A percentile compares a stretch with the other conserved stretches of the same genome.
These are phyloP conservation scores for Hippocampus comes DNA, from an alignment of 2,113 vertebrate species.

Conservation along the genomic window DNA sequence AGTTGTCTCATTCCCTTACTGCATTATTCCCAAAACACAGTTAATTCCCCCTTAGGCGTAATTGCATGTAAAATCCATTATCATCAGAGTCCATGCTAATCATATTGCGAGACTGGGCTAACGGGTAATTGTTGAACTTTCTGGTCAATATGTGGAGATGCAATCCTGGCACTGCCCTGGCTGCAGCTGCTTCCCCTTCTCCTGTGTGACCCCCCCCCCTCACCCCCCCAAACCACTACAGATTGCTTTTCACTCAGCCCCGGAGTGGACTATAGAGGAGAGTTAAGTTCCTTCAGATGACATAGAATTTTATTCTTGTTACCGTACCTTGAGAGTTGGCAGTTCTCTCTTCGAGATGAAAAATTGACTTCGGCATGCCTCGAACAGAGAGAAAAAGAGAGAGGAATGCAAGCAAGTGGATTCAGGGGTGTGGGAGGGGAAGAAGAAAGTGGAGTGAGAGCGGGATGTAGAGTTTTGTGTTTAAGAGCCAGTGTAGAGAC, in stretches of 20 bases:
- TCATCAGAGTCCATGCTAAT: constrained; percentile 63
- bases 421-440: constrained; percentile 21
- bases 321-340: constrained; percentile 45
- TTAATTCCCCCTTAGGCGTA: constrained; percentile 55
- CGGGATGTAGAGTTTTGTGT: constrained; percentile 43
- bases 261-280: constrained; percentile 21
- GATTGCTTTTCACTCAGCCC: constrained; percentile 60
- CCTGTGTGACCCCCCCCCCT: constrained; percentile 24
- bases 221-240: constrained; percentile 35
- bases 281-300: constrained; percentile 44
- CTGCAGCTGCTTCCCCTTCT: constrained; percentile 63
- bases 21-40: constrained; percentile 49
- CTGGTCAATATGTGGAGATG: constrained; percentile 58
- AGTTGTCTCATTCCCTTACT: constrained; percentile 52
- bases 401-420: constrained; percentile 10
- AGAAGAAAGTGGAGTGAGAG: constrained; percentile 14
- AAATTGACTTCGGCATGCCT: constrained; percentile 43
- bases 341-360: constrained; percentile 45
- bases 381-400: constrained; percentile 19
- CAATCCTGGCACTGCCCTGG: constrained; percentile 48
- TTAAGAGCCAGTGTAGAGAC: constrained; percentile 41
- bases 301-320: constrained; percentile 48
- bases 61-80: constrained; percentile 70
- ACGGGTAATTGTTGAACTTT: constrained; percentile 61
- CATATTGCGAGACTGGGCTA: constrained; percentile 57